Conservation (phyloP, 2,888 invertebrate species). For the Nymphalis c-album region DNA sequence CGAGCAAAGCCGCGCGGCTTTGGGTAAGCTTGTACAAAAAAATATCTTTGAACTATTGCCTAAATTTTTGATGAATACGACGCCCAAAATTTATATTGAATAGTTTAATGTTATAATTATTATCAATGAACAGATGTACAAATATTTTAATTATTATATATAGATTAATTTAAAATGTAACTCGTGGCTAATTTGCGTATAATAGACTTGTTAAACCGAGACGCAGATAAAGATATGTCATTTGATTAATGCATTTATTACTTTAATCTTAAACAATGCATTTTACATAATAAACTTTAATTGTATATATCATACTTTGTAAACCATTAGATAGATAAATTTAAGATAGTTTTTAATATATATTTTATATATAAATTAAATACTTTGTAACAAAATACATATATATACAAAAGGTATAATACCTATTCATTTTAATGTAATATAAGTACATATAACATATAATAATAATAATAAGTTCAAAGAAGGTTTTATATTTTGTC, state of each 20-base stretch:
- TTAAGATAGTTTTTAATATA: background rate
- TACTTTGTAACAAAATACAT: too few relatives aligned
- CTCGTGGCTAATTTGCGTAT: conserved; percentile 30
- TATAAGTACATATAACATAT: too few relatives aligned
- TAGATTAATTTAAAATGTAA: background rate
- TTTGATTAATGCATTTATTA: conserved; percentile 27
- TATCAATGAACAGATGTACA: background rate
- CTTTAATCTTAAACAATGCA: conserved; percentile 10
- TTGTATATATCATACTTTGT: background rate
- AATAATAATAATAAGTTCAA: too few relatives aligned
- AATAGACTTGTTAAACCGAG: conserved; percentile 30
- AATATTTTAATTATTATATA: background rate
- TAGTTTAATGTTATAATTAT: background rate
- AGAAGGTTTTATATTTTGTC: too few relatives aligned
- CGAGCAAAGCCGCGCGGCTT: too few relatives aligned
- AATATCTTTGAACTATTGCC: too few relatives aligned
- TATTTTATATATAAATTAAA: too few relatives aligned
- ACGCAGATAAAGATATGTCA: conserved; percentile 28
- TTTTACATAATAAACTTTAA: conserved; percentile 2
- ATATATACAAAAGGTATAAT: too few relatives aligned
- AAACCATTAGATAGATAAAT: background rate
- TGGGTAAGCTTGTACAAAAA: too few relatives aligned
- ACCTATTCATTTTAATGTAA: too few relatives aligned
- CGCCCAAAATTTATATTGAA: too few relatives aligned
- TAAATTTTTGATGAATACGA: too few relatives aligned